Percentiles rank a stretch among this genome's conserved stretches.
phyloP scores from a whole-genome alignment of 2,888 invertebrate genomes.

The Oegoconia quadripuncta region DNA sequence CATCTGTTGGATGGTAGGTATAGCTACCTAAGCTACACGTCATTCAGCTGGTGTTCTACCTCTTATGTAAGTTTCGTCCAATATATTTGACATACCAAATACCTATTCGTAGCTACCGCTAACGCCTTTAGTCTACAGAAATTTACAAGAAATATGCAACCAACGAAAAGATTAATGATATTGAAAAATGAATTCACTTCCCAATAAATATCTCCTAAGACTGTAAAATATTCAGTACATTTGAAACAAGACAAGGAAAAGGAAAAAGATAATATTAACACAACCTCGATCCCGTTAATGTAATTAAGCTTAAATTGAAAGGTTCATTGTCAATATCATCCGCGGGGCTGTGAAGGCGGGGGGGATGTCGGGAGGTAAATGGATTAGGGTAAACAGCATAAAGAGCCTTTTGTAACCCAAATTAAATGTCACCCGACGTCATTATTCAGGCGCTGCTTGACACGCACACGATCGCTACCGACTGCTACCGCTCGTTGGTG shows the following conservation, averaged over 20 bases:
- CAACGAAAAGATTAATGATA: no score
- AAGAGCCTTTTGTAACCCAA: conserved; percentile 75
- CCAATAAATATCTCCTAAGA: no score
- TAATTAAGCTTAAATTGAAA: conserved; percentile 54
- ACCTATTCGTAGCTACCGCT: no score
- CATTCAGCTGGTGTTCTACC: no score
- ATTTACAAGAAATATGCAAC: neutral
- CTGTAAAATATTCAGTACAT: no score
- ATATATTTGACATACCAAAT: no score
- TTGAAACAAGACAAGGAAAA: no score
- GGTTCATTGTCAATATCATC: conserved; percentile 53
- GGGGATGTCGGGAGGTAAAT: conserved; percentile 25
- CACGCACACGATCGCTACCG: conserved; percentile 58
- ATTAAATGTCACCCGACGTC: conserved; percentile 75
- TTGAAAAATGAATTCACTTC: neutral
- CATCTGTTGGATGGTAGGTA: no score
- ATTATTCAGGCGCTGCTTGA: conserved; percentile 68
- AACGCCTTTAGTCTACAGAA: neutral
- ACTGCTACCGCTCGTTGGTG: conserved; percentile 38
- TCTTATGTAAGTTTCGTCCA: no score
- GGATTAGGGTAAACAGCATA: conserved; percentile 75
- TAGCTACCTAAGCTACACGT: no score
- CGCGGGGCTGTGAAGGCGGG: conserved; percentile 21
- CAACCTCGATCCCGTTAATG: conserved; percentile 34
- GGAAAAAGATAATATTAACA: neutral